Conservation (phyloP, 2,113 vertebrate species). For the Ginglymostoma cirratum region DNA sequence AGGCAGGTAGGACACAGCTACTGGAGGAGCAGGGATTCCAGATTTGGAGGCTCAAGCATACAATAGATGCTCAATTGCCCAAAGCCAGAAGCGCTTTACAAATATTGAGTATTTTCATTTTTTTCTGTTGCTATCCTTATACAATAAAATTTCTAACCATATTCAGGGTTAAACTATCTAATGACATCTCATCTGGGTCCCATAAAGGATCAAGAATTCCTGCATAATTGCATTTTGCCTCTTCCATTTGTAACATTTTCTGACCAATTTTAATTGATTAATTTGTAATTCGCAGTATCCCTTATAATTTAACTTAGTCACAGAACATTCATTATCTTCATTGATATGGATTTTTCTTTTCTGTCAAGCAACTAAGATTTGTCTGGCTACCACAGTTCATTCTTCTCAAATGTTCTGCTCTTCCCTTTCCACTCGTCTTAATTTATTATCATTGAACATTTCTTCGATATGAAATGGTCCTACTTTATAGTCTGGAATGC, state of each 20-base stretch:
- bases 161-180: neutral
- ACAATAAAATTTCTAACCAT: neutral
- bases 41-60: neutral
- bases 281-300: neutral
- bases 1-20: neutral
- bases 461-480: neutral
- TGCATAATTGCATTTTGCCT: neutral
- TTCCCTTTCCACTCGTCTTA: neutral
- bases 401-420: neutral
- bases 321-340: neutral
- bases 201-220: neutral
- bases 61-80: no score
- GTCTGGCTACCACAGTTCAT: neutral
- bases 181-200: neutral
- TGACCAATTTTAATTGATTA: neutral
- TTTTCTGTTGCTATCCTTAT: neutral
- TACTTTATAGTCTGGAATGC: neutral
- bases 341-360: neutral
- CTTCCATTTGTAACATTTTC: neutral
- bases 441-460: slow-evolving; percentile 20
- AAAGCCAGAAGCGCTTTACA: neutral
- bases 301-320: neutral
- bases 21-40: neutral
- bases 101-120: neutral
- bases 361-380: neutral